These are phyloP conservation scores for Drosophila sulfurigaster DNA, from an alignment of 1,140 invertebrate genomes.

Conservation along the genomic window DNA sequence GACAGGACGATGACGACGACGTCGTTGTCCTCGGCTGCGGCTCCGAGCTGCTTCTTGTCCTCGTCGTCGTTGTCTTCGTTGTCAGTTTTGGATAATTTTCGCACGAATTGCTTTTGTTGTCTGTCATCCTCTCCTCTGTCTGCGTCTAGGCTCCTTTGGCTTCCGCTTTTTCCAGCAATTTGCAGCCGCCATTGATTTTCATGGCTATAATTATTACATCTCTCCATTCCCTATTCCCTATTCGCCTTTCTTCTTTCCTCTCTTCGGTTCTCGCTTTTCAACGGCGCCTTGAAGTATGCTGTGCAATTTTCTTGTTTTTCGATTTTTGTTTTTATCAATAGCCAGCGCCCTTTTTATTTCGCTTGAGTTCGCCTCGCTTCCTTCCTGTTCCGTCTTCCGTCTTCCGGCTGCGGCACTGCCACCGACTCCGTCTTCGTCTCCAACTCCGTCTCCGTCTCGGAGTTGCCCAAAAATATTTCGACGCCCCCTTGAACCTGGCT, in stretches of 20 bases:
- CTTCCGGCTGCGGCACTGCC: background rate
- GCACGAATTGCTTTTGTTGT: conserved; percentile 43
- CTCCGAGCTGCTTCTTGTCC: conserved; percentile 6
- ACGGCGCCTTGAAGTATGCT: conserved; percentile 39
- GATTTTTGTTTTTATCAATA: conserved; percentile 62
- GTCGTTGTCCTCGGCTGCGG: conserved; percentile 23
- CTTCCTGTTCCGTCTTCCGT: conserved; percentile 50
- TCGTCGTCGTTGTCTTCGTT: conserved; percentile 35
- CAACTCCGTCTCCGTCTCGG: no score
- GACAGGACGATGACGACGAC: background rate
- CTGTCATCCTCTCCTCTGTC: conserved; percentile 5
- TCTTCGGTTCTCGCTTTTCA: no score
- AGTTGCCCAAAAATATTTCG: conserved; percentile 1
- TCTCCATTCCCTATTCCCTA: background rate
- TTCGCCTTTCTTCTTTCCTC: background rate
- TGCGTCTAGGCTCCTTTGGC: conserved; percentile 16
- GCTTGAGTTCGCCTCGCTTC: conserved; percentile 55
- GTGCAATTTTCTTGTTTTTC: conserved; percentile 30
- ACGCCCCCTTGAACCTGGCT: conserved; percentile 19
- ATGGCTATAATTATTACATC: conserved; percentile 55
- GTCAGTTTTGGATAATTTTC: conserved; percentile 53
- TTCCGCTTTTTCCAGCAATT: conserved; percentile 49
- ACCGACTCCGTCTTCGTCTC: no score
- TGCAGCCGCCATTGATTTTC: conserved; percentile 65
- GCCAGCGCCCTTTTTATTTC: conserved; percentile 53